A percentile compares a stretch with the other conserved stretches of the same genome.
phyloP scores from a whole-genome alignment of 2,888 invertebrate genomes.

The Euplexia lucipara region DNA sequence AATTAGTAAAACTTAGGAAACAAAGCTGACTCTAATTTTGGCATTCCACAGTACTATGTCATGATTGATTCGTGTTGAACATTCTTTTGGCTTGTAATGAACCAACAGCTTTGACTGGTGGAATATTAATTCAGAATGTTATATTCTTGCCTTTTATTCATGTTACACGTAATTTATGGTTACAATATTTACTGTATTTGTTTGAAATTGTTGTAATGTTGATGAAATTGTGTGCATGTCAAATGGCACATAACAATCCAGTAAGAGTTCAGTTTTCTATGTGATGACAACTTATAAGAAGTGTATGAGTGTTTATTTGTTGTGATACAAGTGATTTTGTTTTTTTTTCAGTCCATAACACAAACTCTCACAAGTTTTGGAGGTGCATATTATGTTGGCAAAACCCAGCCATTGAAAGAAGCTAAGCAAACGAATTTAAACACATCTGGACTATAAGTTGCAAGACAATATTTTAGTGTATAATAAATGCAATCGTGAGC shows the following conservation, averaged over 20 bases:
- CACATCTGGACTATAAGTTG: conserved; percentile 50
- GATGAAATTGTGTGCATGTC: conserved; percentile 44
- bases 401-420: conserved; percentile 57
- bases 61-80: conserved; percentile 81
- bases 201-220: conserved; percentile 56
- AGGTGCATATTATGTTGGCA: conserved; percentile 50
- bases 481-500: conserved; percentile 71
- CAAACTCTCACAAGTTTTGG: conserved; percentile 45
- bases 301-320: conserved; percentile 19
- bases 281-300: conserved; percentile 27
- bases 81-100: conserved; percentile 71
- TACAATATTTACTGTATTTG: conserved; percentile 17
- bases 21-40: conserved; percentile 88
- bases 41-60: conserved; percentile 87
- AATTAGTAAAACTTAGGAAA: conserved; percentile 66
- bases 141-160: conserved; percentile 28
- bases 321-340: conserved; percentile 24
- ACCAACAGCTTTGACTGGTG: conserved; percentile 53
- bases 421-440: conserved; percentile 53
- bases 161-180: conserved; percentile 21
- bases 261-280: conserved; percentile 39
- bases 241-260: conserved; percentile 54
- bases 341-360: conserved; percentile 56
- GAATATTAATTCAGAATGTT: conserved; percentile 39
- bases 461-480: conserved; percentile 66